A percentile compares a stretch with the other conserved stretches of the same genome.
These are phyloP conservation scores for Hypomesus transpacificus DNA, from an alignment of 2,113 vertebrate species.

Conservation along the genomic window DNA sequence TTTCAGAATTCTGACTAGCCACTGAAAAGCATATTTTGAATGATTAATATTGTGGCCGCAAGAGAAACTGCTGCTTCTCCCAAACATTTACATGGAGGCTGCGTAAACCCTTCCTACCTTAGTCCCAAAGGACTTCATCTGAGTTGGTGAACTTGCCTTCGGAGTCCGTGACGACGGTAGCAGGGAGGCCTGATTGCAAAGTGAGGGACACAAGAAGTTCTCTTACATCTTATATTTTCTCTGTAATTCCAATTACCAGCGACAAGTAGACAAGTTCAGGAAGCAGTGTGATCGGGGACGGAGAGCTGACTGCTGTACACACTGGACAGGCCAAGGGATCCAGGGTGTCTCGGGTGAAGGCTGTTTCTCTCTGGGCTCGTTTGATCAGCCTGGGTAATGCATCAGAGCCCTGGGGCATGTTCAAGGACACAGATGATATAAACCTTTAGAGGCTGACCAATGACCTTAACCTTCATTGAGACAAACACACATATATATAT, in stretches of 20 bases:
- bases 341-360: constrained; percentile 46
- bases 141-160: background rate
- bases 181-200: background rate
- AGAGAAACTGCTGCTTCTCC: too few relatives aligned
- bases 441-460: background rate
- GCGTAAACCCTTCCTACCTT: constrained; percentile 34
- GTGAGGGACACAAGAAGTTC: background rate
- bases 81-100: background rate
- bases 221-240: background rate
- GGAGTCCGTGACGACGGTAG: background rate
- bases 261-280: background rate
- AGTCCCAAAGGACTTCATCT: background rate
- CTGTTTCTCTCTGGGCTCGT: constrained; percentile 39
- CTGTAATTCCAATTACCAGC: background rate
- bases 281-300: background rate
- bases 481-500: background rate
- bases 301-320: constrained; percentile 22
- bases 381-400: constrained; percentile 11
- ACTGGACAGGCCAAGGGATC: constrained; percentile 41
- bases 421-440: constrained; percentile 2
- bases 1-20: background rate
- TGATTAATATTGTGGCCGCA: background rate
- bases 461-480: background rate
- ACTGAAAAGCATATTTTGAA: background rate
- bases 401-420: constrained; percentile 42